These are phyloP conservation scores for Anser cygnoides DNA, from an alignment of 2,113 vertebrate species.

Conservation along the genomic window DNA sequence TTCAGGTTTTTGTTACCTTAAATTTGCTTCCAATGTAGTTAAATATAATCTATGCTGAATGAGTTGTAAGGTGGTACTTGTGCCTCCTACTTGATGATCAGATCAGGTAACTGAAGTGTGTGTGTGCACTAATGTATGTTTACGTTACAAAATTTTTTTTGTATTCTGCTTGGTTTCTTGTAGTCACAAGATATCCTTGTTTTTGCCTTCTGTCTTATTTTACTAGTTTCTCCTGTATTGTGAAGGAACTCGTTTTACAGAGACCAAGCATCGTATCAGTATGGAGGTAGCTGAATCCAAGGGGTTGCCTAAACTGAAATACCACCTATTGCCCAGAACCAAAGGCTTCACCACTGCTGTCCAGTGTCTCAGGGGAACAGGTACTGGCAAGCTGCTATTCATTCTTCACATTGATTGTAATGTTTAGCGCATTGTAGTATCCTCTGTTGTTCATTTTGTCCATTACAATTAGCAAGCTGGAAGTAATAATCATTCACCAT, in stretches of 20 bases:
- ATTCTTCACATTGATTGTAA: background rate
- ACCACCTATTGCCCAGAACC: conserved; percentile 95
- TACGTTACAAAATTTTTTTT: background rate
- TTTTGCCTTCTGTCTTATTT: background rate
- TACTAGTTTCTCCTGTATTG: conserved; percentile 95
- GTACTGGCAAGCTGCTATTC: conserved; percentile 60
- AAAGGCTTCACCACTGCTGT: conserved; percentile 98
- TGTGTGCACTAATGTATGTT: background rate
- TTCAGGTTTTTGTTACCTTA: background rate
- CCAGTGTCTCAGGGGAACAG: conserved; percentile 94
- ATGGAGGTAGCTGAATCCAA: conserved; percentile 97
- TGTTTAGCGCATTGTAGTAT: background rate
- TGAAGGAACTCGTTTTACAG: conserved; percentile 96
- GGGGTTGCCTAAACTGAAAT: conserved; percentile 92
- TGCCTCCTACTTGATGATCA: background rate
- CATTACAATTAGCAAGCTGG: background rate
- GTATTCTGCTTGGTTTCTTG: background rate
- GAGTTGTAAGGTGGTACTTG: background rate
- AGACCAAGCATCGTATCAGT: conserved; percentile 96
- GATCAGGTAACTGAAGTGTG: background rate
- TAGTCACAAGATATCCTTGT: background rate
- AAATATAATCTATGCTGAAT: background rate
- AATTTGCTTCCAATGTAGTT: background rate
- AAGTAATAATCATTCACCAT: background rate
- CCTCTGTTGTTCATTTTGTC: accelerated